These are phyloP conservation scores for Anhinga rufa DNA, from an alignment of 2,113 vertebrate species.

Conservation along the genomic window DNA sequence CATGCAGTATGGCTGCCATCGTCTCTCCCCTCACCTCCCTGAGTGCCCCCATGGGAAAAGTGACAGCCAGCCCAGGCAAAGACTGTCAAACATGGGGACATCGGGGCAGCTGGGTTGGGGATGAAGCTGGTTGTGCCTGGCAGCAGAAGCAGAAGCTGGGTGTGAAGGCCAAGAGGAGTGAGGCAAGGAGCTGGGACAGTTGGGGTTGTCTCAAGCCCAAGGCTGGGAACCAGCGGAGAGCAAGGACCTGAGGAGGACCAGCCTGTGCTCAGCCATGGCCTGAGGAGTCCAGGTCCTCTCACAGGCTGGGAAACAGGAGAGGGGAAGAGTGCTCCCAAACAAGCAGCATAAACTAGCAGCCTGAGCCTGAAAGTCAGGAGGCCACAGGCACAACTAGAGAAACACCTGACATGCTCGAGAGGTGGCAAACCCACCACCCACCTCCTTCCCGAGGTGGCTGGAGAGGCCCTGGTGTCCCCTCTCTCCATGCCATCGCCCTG, in stretches of 20 bases:
- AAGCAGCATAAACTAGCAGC: neutral
- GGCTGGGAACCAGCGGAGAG: neutral
- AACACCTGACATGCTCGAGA: neutral
- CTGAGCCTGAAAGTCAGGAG: neutral
- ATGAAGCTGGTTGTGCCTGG: neutral
- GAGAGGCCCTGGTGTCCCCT: neutral
- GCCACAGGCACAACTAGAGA: neutral
- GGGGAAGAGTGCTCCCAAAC: neutral
- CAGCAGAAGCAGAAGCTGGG: neutral
- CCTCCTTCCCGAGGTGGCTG: too few species aligned
- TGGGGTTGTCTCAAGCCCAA: neutral
- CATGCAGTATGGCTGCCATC: too few species aligned
- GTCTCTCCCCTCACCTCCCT: neutral
- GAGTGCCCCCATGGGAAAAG: fast-evolving
- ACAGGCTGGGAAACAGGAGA: neutral
- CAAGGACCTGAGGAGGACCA: neutral
- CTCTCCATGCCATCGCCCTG: fast-evolving
- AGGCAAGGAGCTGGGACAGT: neutral
- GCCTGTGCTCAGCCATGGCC: neutral
- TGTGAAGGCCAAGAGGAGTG: neutral
- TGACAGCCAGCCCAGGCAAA: neutral
- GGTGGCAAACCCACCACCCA: neutral
- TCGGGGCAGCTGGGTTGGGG: neutral
- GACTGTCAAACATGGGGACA: neutral
- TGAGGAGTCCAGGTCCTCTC: neutral